phyloP scores from a whole-genome alignment of 2,888 invertebrate genomes.

The Pharmacophagus antenor region DNA sequence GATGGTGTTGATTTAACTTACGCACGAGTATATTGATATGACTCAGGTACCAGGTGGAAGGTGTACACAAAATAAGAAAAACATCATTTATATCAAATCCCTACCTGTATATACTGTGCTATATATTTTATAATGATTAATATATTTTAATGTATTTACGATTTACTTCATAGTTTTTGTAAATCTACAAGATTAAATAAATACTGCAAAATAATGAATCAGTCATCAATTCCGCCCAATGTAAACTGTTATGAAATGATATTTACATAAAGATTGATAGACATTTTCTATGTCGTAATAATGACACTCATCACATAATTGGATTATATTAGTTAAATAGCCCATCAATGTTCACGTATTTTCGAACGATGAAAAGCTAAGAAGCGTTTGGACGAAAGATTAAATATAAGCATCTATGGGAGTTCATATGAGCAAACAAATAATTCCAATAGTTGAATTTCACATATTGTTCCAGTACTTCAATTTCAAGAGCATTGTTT shows the following conservation, averaged over 20 bases:
- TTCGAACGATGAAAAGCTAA: slow-evolving; percentile 59
- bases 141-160: no score
- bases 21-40: no score
- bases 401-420: slow-evolving; percentile 34
- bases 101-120: no score
- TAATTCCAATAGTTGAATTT: background rate
- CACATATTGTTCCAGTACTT: no score
- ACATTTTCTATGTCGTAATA: background rate
- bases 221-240: slow-evolving; percentile 39
- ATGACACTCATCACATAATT: background rate
- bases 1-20: no score
- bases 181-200: no score
- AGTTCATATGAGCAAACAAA: slow-evolving; percentile 16
- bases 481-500: background rate
- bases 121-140: no score
- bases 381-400: slow-evolving; percentile 48
- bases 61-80: background rate
- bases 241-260: slow-evolving; percentile 41
- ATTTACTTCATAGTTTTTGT: no score
- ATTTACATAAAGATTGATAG: slow-evolving; percentile 37
- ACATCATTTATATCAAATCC: background rate
- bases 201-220: no score
- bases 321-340: background rate
- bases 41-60: background rate
- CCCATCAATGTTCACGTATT: slow-evolving; percentile 40